Conservation (phyloP, 2,888 invertebrate species). For the Nineta flava region DNA sequence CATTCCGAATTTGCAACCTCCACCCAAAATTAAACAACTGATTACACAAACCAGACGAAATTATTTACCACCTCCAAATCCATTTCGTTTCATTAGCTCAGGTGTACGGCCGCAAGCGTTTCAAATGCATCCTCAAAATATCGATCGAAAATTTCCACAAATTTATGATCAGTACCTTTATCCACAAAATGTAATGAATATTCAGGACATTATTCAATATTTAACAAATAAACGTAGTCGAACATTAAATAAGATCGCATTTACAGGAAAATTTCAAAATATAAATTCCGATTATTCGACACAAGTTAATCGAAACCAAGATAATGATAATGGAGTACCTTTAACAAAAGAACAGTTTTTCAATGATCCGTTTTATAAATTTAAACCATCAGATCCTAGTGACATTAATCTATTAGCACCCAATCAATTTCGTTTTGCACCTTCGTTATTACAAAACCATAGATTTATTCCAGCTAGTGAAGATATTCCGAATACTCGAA, state of each 20-base stretch:
- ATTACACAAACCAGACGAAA: not conserved
- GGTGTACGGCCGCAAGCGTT: conserved; percentile 4
- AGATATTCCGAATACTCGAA: conserved; percentile 7
- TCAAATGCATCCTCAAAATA: not conserved
- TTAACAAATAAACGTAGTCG: not conserved
- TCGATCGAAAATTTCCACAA: conserved; percentile 4
- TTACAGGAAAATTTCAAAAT: not conserved
- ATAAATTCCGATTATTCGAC: not conserved
- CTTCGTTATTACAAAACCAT: conserved; percentile 17
- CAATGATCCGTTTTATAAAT: conserved; percentile 49
- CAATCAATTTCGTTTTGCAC: conserved; percentile 27
- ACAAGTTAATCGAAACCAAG: not conserved
- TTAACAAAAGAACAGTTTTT: not conserved
- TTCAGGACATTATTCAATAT: conserved; percentile 6
- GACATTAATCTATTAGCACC: conserved; percentile 59
- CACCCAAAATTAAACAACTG: not conserved
- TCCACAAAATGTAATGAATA: conserved; percentile 1
- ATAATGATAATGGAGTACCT: not conserved
- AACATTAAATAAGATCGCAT: not conserved
- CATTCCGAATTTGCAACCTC: not conserved
- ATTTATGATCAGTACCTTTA: not conserved
- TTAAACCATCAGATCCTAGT: conserved; percentile 55
- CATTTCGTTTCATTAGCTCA: conserved; percentile 2
- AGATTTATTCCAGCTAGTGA: not conserved
- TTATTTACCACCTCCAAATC: not conserved